Base-by-base conservation (phyloP, 2,888 invertebrate species). In the Scaptomyza parva region DNA sequence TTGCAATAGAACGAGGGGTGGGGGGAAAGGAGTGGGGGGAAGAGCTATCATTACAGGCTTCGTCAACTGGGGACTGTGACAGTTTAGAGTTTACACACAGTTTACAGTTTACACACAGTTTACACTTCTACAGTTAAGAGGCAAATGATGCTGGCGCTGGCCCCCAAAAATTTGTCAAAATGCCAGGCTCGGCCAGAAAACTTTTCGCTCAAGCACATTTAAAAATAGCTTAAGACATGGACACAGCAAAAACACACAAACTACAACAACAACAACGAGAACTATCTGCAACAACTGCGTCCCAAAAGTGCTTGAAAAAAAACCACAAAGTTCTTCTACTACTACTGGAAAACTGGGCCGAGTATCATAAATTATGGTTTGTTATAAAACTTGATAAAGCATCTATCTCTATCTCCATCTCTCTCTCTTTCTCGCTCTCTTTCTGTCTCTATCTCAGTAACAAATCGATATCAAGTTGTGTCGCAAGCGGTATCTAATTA, bases 211-310 rank as follows among this genome's bases (percentile, higher is more conserved):
- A 63, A 64, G 66, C 80, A 77, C 82, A 86, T 86, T 82, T 86
- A 86, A 87, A 83, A 88, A 86, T 88, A 87, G 77, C 83, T 83
- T 83, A 88, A 87, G 86, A 82, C 63, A 71, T 73, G 68, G 59
- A 60, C 75, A 64, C 63, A 17, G 3, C 22, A 24, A 24, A 4
- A 24, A 24, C 64, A 22, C 40, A 39, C 50, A 28, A 26, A 39
- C 52, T 30, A 58, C 12, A 52, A 55, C 71, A 33, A 33, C 51
- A 58, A 41, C 50, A 57, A 30, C 45, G 39, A 30, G 52, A 61
- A 14, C 51, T 53, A 48, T 17, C 9, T 52, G 45, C 54, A 50
- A 45, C 58, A 65, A 70, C 57, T 65, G 60, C 9, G 52, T 45
- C 53, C 44, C 44, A 50, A 70, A 73, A 76, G 61, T 69, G 53